Evolutionary conservation across 2,888 invertebrate species (phyloP).

Genomic region (Pandemis heparana): DNA sequence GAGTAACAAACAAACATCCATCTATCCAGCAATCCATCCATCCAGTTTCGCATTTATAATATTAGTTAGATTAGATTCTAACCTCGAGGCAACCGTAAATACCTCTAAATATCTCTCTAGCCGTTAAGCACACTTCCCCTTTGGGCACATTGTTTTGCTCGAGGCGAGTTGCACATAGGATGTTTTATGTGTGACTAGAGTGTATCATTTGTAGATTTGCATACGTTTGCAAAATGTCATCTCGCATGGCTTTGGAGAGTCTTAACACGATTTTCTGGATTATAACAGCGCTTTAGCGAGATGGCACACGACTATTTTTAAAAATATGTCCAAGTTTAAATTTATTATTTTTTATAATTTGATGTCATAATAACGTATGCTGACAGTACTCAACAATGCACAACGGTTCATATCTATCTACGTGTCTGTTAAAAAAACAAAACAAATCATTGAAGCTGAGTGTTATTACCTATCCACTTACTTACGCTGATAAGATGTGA

Average conservation of each 20-base stretch:
- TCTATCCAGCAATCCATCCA: too few species aligned
- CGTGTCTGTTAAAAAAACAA: background rate
- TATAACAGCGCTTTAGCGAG: background rate
- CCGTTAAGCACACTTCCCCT: conserved; percentile 38
- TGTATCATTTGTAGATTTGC: conserved; percentile 10
- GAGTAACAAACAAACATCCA: too few species aligned
- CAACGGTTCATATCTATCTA: too few species aligned
- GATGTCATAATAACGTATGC: background rate
- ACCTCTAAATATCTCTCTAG: conserved; percentile 25
- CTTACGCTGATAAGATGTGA: background rate
- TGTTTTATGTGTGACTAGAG: background rate
- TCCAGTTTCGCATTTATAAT: too few species aligned
- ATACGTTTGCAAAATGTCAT: conserved; percentile 20
- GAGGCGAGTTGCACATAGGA: background rate
- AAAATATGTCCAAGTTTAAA: background rate
- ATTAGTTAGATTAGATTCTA: too few species aligned
- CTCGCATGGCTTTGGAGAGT: background rate
- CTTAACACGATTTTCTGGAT: background rate
- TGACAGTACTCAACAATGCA: background rate
- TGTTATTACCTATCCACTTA: conserved; percentile 15
- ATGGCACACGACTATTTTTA: background rate
- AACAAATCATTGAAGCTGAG: background rate
- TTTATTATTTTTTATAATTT: background rate
- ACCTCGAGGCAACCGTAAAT: conserved; percentile 18
- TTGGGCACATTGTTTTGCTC: conserved; percentile 4